Evolutionary conservation across 2,888 invertebrate species (phyloP).

Genomic region (Heliconius sara): DNA sequence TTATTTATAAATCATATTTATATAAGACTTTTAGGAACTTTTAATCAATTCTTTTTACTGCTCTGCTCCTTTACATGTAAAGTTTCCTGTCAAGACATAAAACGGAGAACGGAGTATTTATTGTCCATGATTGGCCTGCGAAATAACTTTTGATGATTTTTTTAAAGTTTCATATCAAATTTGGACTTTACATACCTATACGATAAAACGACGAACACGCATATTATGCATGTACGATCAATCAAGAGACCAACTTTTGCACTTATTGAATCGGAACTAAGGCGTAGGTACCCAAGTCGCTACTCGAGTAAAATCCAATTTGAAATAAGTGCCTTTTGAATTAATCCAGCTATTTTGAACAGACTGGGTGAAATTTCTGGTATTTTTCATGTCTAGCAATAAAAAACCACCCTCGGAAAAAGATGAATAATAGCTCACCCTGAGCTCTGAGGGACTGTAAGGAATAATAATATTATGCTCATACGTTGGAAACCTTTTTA

Average conservation of each 20-base stretch:
- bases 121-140: neutral
- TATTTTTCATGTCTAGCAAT: slow-evolving; percentile 83
- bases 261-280: slow-evolving; percentile 69
- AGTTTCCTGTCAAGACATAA: neutral
- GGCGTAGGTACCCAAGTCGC: slow-evolving; percentile 60
- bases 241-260: slow-evolving; percentile 53
- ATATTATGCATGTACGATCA: slow-evolving; percentile 9
- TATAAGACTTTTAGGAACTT: too few species aligned
- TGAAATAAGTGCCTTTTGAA: slow-evolving; percentile 83
- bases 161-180: neutral
- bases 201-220: neutral
- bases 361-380: slow-evolving; percentile 82
- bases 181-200: neutral
- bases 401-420: slow-evolving; percentile 80
- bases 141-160: neutral
- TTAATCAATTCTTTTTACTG: neutral
- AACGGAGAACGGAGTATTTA: too few species aligned
- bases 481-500: slow-evolving; percentile 73
- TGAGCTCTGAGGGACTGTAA: slow-evolving; percentile 73
- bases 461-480: slow-evolving; percentile 80
- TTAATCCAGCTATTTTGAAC: slow-evolving; percentile 82
- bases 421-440: slow-evolving; percentile 80
- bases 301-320: slow-evolving; percentile 79
- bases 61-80: neutral
- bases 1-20: too few species aligned